Percentiles rank a stretch among this genome's conserved stretches.
Conservation (phyloP, 2,113 vertebrate species). For the Archilochus colubris region DNA sequence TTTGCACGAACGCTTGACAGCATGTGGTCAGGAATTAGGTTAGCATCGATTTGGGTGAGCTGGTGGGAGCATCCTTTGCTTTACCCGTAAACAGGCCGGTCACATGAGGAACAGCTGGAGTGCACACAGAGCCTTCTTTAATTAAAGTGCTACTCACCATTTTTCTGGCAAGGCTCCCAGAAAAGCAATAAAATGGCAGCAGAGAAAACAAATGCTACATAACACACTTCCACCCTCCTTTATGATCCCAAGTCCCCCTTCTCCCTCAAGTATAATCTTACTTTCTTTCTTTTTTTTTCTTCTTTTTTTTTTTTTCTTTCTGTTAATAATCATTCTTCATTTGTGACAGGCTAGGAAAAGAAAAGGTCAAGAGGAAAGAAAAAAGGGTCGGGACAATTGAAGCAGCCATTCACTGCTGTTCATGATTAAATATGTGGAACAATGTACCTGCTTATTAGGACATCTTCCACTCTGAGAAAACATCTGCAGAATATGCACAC, state of each 20-base stretch:
- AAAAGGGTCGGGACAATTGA: conserved; percentile 4
- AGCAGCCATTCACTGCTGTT: background rate
- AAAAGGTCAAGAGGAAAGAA: conserved; percentile 54
- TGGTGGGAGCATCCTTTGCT: conserved; percentile 29
- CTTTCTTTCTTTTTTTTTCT: background rate
- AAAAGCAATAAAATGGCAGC: conserved; percentile 69
- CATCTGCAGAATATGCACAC: conserved; percentile 42
- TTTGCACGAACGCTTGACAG: background rate
- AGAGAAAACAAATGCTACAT: conserved; percentile 60
- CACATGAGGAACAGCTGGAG: conserved; percentile 68
- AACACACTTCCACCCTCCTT: conserved; percentile 37
- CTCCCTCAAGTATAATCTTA: conserved; percentile 10
- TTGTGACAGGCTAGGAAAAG: conserved; percentile 44
- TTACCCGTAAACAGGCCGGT: conserved; percentile 15
- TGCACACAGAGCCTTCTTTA: conserved; percentile 60
- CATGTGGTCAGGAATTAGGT: conserved; percentile 4
- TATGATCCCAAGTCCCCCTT: background rate
- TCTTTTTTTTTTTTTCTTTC: background rate
- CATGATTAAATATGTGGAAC: conserved; percentile 48
- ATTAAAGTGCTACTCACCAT: conserved; percentile 58
- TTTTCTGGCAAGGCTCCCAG: conserved; percentile 63
- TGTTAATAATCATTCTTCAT: conserved; percentile 37
- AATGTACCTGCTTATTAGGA: conserved; percentile 60
- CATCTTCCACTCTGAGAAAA: background rate
- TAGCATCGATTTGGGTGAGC: background rate